Evolutionary conservation across 2,888 invertebrate genomes (phyloP), one percentile per base, ranked within the genome.

Genomic region (Cephus rjabovi): DNA sequence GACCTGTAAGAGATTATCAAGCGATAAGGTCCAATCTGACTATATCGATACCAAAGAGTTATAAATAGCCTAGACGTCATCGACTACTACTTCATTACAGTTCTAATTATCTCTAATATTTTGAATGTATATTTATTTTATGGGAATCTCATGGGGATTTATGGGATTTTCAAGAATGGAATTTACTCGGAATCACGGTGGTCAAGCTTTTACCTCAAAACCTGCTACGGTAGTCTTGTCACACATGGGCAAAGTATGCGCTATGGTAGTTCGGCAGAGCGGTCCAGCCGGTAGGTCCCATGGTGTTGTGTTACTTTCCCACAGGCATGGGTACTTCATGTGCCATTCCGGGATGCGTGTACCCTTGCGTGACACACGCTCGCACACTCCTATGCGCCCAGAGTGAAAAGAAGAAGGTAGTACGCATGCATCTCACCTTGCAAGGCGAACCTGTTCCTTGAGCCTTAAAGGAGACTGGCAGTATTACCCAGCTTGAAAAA

Each of bases 221-320:
- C 56, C 56, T 56, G 56, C 56, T 56, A 56, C 23, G 56, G 56
- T 56, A 56, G 56, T 56, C 56, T 56, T 56, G 56, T 56, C 56
- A 56, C 56, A 56, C 56, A 56, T 56, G 56, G 56, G 56, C 56
- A 56, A 56, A 56, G 56, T 56, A 56, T 56, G 56, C 75, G 82
- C 81, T 83, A 88, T 88, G 87, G 86, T 86, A 90, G 88, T 90
- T 88, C 86, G 87, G 86, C 86, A 86, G 87, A 85, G 83, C 87
- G 89, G 90, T 90, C 89, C 79, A 76, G 76, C 73, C 34, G 73
- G 76, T 30, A 84, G 86, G 85, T 89, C 89, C 86, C 88, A 88
- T 89, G 89, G 89, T 89, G 87, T 89, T 88, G 88, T 88, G 86
- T 89, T 89, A 89, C 89, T 88, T 89, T 89, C 89, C 89, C 89